phyloP scores from a whole-genome alignment of 2,113 vertebrate genomes.

The Hystrix cristata region DNA sequence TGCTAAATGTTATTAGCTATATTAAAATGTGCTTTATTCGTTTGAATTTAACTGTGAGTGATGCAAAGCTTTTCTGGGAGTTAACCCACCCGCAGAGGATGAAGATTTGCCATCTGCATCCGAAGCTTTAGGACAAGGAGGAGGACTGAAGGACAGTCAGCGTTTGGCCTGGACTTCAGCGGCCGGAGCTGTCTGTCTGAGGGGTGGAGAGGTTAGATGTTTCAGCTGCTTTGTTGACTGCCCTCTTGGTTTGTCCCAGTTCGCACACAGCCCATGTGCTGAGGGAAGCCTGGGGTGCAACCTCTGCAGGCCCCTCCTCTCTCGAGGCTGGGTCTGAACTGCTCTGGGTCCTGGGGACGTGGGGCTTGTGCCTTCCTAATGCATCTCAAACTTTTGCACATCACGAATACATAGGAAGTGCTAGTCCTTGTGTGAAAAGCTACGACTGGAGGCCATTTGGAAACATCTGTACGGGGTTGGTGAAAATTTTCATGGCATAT shows the following conservation, averaged over 20 bases:
- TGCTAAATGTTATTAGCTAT: conserved; percentile 42
- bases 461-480: background rate
- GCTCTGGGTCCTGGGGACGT: background rate
- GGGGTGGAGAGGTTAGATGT: background rate
- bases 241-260: too few relatives aligned
- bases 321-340: background rate
- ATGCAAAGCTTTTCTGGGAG: conserved; percentile 40
- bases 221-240: background rate
- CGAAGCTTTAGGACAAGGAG: background rate
- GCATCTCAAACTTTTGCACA: background rate
- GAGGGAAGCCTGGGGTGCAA: too few relatives aligned
- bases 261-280: background rate
- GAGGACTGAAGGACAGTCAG: too few relatives aligned
- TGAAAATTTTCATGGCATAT: background rate
- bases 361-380: background rate
- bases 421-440: background rate
- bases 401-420: background rate
- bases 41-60: background rate
- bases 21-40: conserved; percentile 35
- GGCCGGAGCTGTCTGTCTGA: background rate
- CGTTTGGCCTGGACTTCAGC: background rate
- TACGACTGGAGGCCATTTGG: background rate
- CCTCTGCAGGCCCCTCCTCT: background rate
- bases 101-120: background rate
- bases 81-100: background rate